A percentile compares a stretch with the other conserved stretches of the same genome.
phyloP scores from a whole-genome alignment of 1,140 invertebrate genomes.

The Rhynchophorus ferrugineus region DNA sequence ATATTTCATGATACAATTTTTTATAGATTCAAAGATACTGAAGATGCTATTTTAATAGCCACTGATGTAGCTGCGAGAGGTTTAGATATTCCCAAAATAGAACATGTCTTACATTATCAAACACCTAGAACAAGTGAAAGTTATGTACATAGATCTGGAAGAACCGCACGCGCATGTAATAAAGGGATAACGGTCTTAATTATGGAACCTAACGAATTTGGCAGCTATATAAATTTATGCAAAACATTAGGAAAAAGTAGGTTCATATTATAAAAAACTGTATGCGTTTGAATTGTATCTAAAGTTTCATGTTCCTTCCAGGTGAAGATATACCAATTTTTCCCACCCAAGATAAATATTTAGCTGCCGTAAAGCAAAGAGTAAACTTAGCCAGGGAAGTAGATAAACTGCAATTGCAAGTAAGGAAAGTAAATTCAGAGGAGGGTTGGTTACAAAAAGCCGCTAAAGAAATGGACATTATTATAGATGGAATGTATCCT shows the following conservation, averaged over 20 bases:
- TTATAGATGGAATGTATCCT: constrained; percentile 72
- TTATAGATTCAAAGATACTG: constrained; percentile 66
- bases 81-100: constrained; percentile 87
- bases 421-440: constrained; percentile 58
- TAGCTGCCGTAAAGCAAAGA: constrained; percentile 60
- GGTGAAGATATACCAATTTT: constrained; percentile 76
- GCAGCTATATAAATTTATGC: constrained; percentile 73
- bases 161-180: constrained; percentile 84
- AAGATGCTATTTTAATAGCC: constrained; percentile 77
- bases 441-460: constrained; percentile 78
- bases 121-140: constrained; percentile 90
- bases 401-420: constrained; percentile 64
- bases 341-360: constrained; percentile 62
- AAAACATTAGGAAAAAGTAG: constrained; percentile 74
- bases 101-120: constrained; percentile 97
- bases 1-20: not conserved
- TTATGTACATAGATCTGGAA: constrained; percentile 93
- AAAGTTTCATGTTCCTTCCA: too few species aligned
- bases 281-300: too few species aligned
- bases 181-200: constrained; percentile 88
- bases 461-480: constrained; percentile 79
- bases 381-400: constrained; percentile 72
- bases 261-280: too few species aligned
- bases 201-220: constrained; percentile 80
- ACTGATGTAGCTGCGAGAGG: constrained; percentile 97